phyloP scores from a whole-genome alignment of 2,113 vertebrate species.

The Bambusicola thoracicus region DNA sequence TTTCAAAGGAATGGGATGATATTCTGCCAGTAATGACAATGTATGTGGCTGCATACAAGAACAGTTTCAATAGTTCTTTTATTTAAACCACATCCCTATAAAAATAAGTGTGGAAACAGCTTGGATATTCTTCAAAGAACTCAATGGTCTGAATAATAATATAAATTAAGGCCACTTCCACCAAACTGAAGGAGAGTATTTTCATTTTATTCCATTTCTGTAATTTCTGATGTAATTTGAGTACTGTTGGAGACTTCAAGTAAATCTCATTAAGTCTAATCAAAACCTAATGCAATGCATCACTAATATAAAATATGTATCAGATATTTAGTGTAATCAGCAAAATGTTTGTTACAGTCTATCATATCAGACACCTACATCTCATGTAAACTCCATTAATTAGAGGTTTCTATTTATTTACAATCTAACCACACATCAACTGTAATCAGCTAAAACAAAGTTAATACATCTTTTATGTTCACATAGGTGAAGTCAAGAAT shows the following conservation, averaged over 20 bases:
- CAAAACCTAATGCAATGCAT: slow-evolving; percentile 56
- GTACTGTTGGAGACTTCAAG: slow-evolving; percentile 35
- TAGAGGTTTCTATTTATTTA: background rate
- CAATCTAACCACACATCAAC: background rate
- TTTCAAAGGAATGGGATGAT: slow-evolving; percentile 71
- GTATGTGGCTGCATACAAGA: slow-evolving; percentile 68
- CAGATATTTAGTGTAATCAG: background rate
- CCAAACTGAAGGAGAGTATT: slow-evolving; percentile 59
- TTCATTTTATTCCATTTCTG: slow-evolving; percentile 58
- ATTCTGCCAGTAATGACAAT: slow-evolving; percentile 73
- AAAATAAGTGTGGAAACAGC: slow-evolving; percentile 74
- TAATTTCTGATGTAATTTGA: slow-evolving; percentile 68
- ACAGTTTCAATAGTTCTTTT: slow-evolving; percentile 68
- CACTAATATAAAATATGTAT: slow-evolving; percentile 11
- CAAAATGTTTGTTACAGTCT: background rate
- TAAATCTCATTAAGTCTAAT: slow-evolving; percentile 59
- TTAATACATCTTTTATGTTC: too few species aligned
- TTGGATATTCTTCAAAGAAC: slow-evolving; percentile 75
- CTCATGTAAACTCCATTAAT: background rate
- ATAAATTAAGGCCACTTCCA: slow-evolving; percentile 73
- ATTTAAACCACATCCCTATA: slow-evolving; percentile 75
- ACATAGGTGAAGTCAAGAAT: background rate
- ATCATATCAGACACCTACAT: background rate
- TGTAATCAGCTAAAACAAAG: background rate
- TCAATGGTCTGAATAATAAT: slow-evolving; percentile 69